Base-by-base conservation (phyloP, 2,797 vertebrate genomes). In the Miichthys miiuy region DNA sequence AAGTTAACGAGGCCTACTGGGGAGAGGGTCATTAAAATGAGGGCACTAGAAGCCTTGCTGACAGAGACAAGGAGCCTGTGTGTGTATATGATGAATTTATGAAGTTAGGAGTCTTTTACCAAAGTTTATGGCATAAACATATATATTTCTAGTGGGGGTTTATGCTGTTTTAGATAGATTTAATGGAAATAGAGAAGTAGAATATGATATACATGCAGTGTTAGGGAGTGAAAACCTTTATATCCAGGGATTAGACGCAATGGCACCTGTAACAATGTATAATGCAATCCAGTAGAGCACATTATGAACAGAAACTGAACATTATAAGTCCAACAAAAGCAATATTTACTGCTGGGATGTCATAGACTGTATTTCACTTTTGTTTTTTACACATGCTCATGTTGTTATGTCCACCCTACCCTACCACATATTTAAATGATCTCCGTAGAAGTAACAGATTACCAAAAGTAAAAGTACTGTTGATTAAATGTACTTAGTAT, bases 1-100 rank as follows among this genome's bases (percentile, higher is more conserved):
- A 91, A 91, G 82, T 93, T 93, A 95, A 95, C 78, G 83, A 93
- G 88, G 87, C 89, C 83, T 87, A 71, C 88, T 74, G 88, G 82
- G 88, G 86, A 82, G 88, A 80, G 54, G 84, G 62, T 89, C 81
- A 80, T 93, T 91, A 92, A 92, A 91, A 58, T 64, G 55, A 80
- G 72, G 65, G 58, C 65, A 68, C 47, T 77, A 83, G 72, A 72
- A 84, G 77, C 65, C 77, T 65, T 62, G 75, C 79, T 83, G 85
- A 90, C 81, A 85, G 73, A 89, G 76, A 87, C 79, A 77, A 54
- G 63, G 68, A 73, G 72, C 72, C 66, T 79, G 72, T 77, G 74
- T 80, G 79, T 77, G 17, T 46, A 51, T 64, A 48, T 77, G 77
- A 79, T 17, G 30, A 75, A 57, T 81, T 70, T 74, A 66, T 48